Conservation (phyloP, 1,140 invertebrate genomes). For the Zaprionus kolodkinae region DNA sequence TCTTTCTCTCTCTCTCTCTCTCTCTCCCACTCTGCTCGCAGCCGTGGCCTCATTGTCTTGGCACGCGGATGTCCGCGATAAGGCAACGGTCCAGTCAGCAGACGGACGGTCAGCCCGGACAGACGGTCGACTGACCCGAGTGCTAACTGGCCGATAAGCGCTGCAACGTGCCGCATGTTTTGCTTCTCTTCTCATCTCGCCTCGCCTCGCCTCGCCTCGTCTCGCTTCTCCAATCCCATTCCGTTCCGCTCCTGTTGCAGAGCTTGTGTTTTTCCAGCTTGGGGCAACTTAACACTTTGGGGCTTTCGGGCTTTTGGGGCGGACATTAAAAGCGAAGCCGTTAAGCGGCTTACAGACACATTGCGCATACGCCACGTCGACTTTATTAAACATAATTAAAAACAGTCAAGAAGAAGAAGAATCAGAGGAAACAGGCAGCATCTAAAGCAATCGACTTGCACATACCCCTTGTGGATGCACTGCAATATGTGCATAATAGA, state of each 20-base stretch:
- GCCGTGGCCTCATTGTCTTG: conserved; percentile 21
- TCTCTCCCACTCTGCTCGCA: background rate
- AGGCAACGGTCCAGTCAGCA: conserved; percentile 44
- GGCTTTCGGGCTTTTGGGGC: conserved; percentile 26
- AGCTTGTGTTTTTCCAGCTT: conserved; percentile 73
- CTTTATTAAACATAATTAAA: conserved; percentile 77
- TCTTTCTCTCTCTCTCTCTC: background rate
- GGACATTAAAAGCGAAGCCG: conserved; percentile 55
- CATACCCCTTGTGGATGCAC: background rate
- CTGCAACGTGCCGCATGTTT: conserved; percentile 25
- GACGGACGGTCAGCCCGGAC: background rate
- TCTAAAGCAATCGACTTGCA: background rate
- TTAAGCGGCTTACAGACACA: conserved; percentile 70
- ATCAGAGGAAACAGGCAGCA: background rate
- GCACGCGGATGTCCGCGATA: conserved; percentile 44
- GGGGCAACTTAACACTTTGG: conserved; percentile 65
- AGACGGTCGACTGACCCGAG: conserved; percentile 39
- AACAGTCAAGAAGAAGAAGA: background rate
- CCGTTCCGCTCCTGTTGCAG: conserved; percentile 40
- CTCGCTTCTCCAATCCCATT: no score
- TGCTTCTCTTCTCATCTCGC: no score
- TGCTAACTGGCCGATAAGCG: conserved; percentile 68
- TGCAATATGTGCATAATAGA: background rate
- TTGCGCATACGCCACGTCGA: conserved; percentile 45
- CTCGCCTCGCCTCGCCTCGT: no score